Percentiles rank a stretch among this genome's conserved stretches.
These are phyloP conservation scores for Drosophila vallismaia DNA, from an alignment of 2,888 invertebrate species.

Conservation along the genomic window DNA sequence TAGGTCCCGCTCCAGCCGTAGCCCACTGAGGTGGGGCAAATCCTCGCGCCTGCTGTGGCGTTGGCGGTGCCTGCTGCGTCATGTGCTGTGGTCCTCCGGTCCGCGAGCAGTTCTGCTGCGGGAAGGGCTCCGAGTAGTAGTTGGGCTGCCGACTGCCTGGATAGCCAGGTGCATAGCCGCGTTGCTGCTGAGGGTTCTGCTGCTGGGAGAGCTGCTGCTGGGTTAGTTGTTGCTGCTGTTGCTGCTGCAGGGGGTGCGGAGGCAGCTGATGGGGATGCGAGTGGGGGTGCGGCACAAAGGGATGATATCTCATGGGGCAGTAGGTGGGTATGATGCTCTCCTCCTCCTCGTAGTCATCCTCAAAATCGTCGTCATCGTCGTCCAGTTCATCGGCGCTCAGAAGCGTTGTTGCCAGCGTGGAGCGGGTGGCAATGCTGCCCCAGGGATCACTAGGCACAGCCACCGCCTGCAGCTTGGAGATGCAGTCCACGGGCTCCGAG, in stretches of 20 bases:
- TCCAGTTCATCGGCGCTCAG: constrained; percentile 83
- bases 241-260: constrained; percentile 46
- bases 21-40: constrained; percentile 77
- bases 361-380: constrained; percentile 84
- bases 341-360: constrained; percentile 84
- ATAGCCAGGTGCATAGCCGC: constrained; percentile 79
- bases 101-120: constrained; percentile 84
- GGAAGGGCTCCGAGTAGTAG: constrained; percentile 84
- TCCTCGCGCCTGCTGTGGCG: constrained; percentile 54
- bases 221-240: constrained; percentile 49
- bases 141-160: constrained; percentile 80
- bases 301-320: constrained; percentile 82
- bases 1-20: constrained; percentile 34
- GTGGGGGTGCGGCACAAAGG: constrained; percentile 74
- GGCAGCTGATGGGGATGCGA: constrained; percentile 57
- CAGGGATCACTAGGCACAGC: constrained; percentile 88
- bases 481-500: constrained; percentile 85
- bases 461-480: constrained; percentile 89
- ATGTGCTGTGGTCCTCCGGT: constrained; percentile 85
- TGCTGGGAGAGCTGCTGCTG: constrained; percentile 42
- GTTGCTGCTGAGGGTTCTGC: constrained; percentile 46
- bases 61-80: constrained; percentile 48
- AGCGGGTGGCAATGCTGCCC: constrained; percentile 83
- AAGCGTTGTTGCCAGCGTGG: constrained; percentile 83
- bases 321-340: constrained; percentile 84